phyloP scores from a whole-genome alignment of 2,888 invertebrate species.

The Ecliptopera silaceata region DNA sequence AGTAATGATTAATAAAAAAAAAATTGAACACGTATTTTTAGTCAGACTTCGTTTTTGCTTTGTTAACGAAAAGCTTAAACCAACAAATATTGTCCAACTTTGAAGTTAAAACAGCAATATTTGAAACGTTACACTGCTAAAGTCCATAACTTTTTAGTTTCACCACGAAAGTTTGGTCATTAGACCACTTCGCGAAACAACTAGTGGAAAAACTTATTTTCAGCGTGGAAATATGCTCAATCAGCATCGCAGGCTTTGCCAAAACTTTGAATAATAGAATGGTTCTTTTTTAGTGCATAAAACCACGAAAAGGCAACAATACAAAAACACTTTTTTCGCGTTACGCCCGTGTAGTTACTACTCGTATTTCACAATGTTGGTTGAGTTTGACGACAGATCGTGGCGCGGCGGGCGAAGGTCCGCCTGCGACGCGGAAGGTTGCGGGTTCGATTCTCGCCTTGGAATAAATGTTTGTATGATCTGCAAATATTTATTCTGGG shows the following conservation, averaged over 20 bases:
- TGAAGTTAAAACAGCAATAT: background rate
- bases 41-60: background rate
- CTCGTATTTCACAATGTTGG: too few relatives aligned
- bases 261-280: too few relatives aligned
- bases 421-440: too few relatives aligned
- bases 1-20: background rate
- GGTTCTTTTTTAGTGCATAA: too few relatives aligned
- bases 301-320: too few relatives aligned
- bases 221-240: conserved; percentile 1
- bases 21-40: background rate
- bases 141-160: conserved; percentile 14
- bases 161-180: conserved; percentile 22
- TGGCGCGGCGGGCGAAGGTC: too few relatives aligned
- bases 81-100: conserved; percentile 13
- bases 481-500: too few relatives aligned
- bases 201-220: conserved; percentile 15
- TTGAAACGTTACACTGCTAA: conserved; percentile 7
- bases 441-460: too few relatives aligned
- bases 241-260: conserved; percentile 7
- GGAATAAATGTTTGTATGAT: too few relatives aligned
- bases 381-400: too few relatives aligned
- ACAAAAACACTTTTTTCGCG: too few relatives aligned
- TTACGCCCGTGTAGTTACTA: too few relatives aligned
- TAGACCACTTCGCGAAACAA: conserved; percentile 24
- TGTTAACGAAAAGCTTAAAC: conserved; percentile 2